These are phyloP conservation scores for Xanthorhoe spadicearia DNA, from an alignment of 2,888 invertebrate genomes.

Conservation along the genomic window DNA sequence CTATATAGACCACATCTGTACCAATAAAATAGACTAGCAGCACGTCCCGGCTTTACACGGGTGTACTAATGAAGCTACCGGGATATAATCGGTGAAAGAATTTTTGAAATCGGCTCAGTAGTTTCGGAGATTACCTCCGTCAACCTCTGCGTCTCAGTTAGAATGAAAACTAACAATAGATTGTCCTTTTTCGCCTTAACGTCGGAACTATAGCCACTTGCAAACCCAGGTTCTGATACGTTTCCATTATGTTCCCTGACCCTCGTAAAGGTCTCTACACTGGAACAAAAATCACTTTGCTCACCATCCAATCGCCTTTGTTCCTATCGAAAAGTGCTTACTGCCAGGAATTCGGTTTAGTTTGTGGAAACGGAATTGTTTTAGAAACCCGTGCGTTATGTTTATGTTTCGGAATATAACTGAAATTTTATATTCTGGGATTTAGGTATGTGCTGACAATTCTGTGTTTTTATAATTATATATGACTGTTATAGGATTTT, in stretches of 20 bases:
- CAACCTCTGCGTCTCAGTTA: no score
- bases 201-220: conserved; percentile 4
- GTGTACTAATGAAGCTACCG: no score
- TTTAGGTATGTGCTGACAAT: no score
- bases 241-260: conserved; percentile 5
- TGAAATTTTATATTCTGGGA: neutral
- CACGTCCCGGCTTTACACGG: no score
- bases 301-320: neutral
- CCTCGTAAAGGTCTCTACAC: neutral
- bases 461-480: no score
- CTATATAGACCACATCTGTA: no score
- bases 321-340: neutral
- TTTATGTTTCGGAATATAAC: neutral
- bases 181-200: neutral
- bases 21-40: no score
- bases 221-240: conserved; percentile 6
- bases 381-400: neutral
- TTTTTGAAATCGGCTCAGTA: no score
- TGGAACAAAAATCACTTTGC: conserved; percentile 8
- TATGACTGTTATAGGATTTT: no score
- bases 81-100: no score
- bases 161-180: conserved; percentile 1
- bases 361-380: conserved; percentile 4
- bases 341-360: neutral
- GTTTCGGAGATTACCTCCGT: no score